Base-by-base conservation (phyloP, 2,797 vertebrate genomes). In the Coregonus ussuriensis region DNA sequence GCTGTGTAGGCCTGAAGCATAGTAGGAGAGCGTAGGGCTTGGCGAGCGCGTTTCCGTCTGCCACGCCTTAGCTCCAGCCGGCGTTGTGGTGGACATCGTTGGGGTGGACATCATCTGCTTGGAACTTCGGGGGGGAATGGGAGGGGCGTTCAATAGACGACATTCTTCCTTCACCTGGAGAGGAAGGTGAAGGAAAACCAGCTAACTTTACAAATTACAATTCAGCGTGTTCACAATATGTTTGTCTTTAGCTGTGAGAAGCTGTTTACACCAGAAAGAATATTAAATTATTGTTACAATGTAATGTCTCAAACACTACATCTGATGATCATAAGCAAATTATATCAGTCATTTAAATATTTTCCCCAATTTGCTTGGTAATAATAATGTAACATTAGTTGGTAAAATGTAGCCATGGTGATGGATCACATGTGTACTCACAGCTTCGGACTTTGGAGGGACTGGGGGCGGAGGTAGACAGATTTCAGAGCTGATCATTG, bases 401-500 rank as follows among this genome's bases (percentile, higher is more conserved):
- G 41, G 11, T 47, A 47, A 47, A 47, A 47, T 47, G 41, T 47
- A 47, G 41, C 21, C n/a, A 59, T 63, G 16, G 31, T 51, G 5
- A 16, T 29, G 21, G 3, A 21, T 37, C n/a, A 59, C 29, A 72
- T 35, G 21, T 62, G 9, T 85, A 99, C 98, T 98, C 94, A 99
- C 98, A 85, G 98, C 98, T 96, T 99, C 97, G 84, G 98, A 99
- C 89, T 99, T 99, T 83, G 98, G 98, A 91, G 98, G 98, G 94
- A 99, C 98, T 37, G 98, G 98, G 85, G 98, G 98, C 80, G 98
- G 98, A 92, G 96, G 96, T 88, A 97, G 94, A 91, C 92, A 90
- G 75, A 91, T 89, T 80, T 98, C 97, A 73, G 95, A 90, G 87
- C 91, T 92, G 80, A 95, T 92, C 13, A 93, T 63, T 54, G 94